Percentiles rank a stretch among this genome's conserved stretches.
phyloP scores from a whole-genome alignment of 2,888 invertebrate species.

The Cerceris ruficornis region DNA sequence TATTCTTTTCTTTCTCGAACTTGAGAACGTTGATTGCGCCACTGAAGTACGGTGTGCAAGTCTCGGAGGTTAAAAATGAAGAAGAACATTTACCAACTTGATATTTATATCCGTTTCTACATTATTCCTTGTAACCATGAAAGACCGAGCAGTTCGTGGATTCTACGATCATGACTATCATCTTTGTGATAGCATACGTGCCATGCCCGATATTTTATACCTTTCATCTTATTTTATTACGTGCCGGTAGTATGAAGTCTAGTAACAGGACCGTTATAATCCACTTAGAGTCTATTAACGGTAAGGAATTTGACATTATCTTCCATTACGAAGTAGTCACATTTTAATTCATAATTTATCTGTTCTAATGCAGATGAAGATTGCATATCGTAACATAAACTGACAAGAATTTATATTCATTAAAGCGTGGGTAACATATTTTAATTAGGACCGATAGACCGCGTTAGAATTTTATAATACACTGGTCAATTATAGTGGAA shows the following conservation, averaged over 20 bases:
- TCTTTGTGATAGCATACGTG: neutral
- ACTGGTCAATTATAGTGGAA: neutral
- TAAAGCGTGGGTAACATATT: too few species aligned
- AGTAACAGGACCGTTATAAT: slow-evolving; percentile 14
- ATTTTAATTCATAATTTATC: neutral
- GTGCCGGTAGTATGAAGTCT: neutral
- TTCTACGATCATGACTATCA: neutral
- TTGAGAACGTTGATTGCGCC: neutral
- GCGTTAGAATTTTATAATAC: too few species aligned
- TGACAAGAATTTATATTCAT: neutral
- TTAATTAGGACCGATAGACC: too few species aligned
- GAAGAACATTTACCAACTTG: neutral
- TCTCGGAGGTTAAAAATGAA: neutral
- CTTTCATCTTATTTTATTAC: neutral
- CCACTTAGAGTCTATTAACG: slow-evolving; percentile 4
- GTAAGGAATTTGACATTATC: neutral
- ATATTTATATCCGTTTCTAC: neutral
- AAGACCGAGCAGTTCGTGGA: neutral
- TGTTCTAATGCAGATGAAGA: slow-evolving; percentile 27
- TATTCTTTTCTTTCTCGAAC: neutral
- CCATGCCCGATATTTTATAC: neutral
- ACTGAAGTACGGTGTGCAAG: neutral
- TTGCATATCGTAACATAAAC: neutral
- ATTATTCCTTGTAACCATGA: neutral
- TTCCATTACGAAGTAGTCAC: neutral